These are phyloP conservation scores for Meiosimyza platycephala DNA, from an alignment of 2,888 invertebrate genomes.

Conservation along the genomic window DNA sequence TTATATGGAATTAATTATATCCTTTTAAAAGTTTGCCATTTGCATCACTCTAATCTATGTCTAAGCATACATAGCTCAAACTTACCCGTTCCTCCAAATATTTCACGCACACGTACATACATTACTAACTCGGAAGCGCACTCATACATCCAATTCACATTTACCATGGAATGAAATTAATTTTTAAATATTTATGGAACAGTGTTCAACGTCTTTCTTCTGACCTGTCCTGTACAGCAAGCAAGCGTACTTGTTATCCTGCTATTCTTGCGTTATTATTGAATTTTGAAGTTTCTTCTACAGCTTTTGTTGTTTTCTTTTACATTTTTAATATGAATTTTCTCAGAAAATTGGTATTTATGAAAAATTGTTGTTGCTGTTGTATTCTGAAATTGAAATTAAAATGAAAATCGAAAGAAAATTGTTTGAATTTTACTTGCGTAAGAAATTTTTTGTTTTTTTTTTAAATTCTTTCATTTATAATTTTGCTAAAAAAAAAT, in stretches of 20 bases:
- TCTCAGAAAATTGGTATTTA: slow-evolving; percentile 25
- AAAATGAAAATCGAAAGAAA: slow-evolving; percentile 28
- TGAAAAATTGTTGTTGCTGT: slow-evolving; percentile 29
- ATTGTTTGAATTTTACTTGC: slow-evolving; percentile 1
- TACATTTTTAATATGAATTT: slow-evolving; percentile 14
- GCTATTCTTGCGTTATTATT: slow-evolving; percentile 31
- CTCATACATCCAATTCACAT: background rate
- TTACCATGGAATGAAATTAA: slow-evolving; percentile 46
- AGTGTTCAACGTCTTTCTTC: background rate
- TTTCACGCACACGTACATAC: slow-evolving; percentile 17
- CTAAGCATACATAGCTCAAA: no score
- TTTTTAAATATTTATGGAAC: slow-evolving; percentile 50
- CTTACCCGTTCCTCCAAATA: no score
- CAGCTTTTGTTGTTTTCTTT: slow-evolving; percentile 1
- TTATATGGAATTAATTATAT: no score
- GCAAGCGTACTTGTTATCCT: slow-evolving; percentile 11
- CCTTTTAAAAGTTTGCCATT: no score
- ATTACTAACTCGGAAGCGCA: background rate
- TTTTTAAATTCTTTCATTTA: no score
- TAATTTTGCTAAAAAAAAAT: no score
- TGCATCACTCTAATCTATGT: no score
- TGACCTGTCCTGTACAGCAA: slow-evolving; percentile 6
- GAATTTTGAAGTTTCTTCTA: slow-evolving; percentile 29
- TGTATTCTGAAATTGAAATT: slow-evolving; percentile 32
- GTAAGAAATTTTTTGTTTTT: no score